Evolutionary conservation across 2,888 invertebrate genomes (phyloP).

Genomic region (Drosophila anomalata): DNA sequence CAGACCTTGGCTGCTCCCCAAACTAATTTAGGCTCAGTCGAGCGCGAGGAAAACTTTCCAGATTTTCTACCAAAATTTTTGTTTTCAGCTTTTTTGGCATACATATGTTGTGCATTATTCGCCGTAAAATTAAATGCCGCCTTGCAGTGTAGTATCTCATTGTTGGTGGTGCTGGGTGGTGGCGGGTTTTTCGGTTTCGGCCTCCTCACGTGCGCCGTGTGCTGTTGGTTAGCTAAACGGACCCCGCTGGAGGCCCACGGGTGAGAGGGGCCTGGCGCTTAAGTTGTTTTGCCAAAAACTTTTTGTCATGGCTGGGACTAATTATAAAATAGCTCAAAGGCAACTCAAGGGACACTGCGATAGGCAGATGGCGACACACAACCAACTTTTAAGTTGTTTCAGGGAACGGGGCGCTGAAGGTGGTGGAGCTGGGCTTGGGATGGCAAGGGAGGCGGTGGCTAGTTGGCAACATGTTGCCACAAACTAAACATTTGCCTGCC

Average conservation of each 20-base stretch:
- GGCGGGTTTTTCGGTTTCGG: conserved; percentile 13
- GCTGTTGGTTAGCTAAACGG: conserved; percentile 67
- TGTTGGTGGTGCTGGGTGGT: conserved; percentile 25
- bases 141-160: conserved; percentile 26
- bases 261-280: conserved; percentile 40
- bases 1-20: conserved; percentile 55
- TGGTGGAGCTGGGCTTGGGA: not conserved
- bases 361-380: conserved; percentile 28
- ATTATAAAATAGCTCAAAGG: conserved; percentile 79
- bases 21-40: conserved; percentile 70
- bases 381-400: conserved; percentile 41
- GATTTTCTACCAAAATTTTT: conserved; percentile 22
- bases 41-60: conserved; percentile 68
- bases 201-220: conserved; percentile 60
- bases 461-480: conserved; percentile 57
- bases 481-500: conserved; percentile 77
- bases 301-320: conserved; percentile 78
- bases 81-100: conserved; percentile 22
- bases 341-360: conserved; percentile 62
- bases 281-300: conserved; percentile 77
- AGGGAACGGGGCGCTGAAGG: conserved; percentile 2
- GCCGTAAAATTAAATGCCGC: conserved; percentile 69
- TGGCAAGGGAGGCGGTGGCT: conserved; percentile 12
- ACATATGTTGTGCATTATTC: conserved; percentile 76
- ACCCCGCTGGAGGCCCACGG: conserved; percentile 44